Evolutionary conservation across 2,797 vertebrate species (phyloP).

Genomic region (Pempheris klunzingeri): DNA sequence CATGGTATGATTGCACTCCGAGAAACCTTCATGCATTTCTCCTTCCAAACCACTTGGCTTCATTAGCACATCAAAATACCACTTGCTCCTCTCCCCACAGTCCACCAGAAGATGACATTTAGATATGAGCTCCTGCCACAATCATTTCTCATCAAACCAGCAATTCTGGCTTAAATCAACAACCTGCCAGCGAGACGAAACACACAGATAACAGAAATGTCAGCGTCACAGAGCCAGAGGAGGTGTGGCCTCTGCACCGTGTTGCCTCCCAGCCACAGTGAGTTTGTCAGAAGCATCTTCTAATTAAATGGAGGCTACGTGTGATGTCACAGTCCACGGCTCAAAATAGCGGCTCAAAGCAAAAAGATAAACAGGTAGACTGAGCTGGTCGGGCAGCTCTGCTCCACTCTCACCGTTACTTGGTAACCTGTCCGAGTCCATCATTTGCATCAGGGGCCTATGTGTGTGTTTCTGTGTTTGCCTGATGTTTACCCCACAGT

Average conservation of each 20-base stretch:
- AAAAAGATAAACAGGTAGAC: slow-evolving; percentile 46
- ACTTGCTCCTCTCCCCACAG: background rate
- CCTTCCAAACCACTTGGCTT: slow-evolving; percentile 11
- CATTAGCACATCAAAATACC: slow-evolving; percentile 29
- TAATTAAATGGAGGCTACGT: slow-evolving; percentile 30
- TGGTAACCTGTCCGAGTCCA: slow-evolving; percentile 68
- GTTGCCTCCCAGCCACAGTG: background rate
- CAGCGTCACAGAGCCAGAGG: background rate
- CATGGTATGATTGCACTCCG: background rate
- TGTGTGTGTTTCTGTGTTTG: slow-evolving; percentile 41
- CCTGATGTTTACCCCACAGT: slow-evolving; percentile 53
- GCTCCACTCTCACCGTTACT: slow-evolving; percentile 50
- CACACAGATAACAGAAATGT: background rate
- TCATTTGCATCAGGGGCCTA: slow-evolving; percentile 67
- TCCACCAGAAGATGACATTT: slow-evolving; percentile 29
- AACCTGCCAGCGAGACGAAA: slow-evolving; percentile 3
- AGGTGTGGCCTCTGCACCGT: background rate
- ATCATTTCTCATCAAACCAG: slow-evolving; percentile 23
- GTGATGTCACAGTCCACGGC: slow-evolving; percentile 20
- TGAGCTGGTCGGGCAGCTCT: slow-evolving; percentile 41
- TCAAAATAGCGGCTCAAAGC: slow-evolving; percentile 13
- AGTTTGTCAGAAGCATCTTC: slow-evolving; percentile 32
- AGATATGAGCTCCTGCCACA: slow-evolving; percentile 15
- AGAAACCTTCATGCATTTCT: background rate
- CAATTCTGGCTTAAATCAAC: slow-evolving; percentile 24